These are phyloP conservation scores for Thryonomys swinderianus DNA, from an alignment of 2,113 vertebrate species.

Conservation along the genomic window DNA sequence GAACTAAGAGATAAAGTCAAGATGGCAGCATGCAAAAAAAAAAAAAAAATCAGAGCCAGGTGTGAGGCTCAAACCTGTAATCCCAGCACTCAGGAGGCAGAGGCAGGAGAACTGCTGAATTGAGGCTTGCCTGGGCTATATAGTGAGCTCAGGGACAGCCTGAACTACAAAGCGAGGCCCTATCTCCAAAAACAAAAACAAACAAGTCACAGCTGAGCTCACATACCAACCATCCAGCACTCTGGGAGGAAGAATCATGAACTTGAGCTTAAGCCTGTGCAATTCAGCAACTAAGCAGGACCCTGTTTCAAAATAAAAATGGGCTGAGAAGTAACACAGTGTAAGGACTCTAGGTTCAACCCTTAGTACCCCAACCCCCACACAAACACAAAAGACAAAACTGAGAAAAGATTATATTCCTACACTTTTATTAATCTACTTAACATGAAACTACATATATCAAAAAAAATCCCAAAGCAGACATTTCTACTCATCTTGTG, in stretches of 20 bases:
- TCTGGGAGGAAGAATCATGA: not conserved
- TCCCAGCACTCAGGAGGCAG: no score
- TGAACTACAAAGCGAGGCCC: no score
- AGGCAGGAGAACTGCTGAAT: no score
- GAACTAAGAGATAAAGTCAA: not conserved
- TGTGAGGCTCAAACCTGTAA: no score
- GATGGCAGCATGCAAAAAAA: no score
- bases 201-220: not conserved
- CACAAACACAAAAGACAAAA: not conserved
- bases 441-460: not conserved
- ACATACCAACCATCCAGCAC: not conserved
- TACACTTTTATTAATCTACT: not conserved
- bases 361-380: not conserved
- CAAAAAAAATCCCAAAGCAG: slow-evolving; percentile 5
- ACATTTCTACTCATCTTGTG: not conserved
- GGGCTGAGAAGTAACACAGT: not conserved
- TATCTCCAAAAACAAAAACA: no score
- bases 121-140: no score
- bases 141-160: no score
- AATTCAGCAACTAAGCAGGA: not conserved
- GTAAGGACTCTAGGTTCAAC: not conserved
- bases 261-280: not conserved
- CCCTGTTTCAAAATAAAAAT: not conserved
- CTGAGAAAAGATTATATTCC: not conserved
- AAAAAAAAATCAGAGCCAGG: no score